Percentiles rank a stretch among this genome's conserved stretches.
phyloP scores from a whole-genome alignment of 2,113 vertebrate genomes.

The Pardalotus punctatus region DNA sequence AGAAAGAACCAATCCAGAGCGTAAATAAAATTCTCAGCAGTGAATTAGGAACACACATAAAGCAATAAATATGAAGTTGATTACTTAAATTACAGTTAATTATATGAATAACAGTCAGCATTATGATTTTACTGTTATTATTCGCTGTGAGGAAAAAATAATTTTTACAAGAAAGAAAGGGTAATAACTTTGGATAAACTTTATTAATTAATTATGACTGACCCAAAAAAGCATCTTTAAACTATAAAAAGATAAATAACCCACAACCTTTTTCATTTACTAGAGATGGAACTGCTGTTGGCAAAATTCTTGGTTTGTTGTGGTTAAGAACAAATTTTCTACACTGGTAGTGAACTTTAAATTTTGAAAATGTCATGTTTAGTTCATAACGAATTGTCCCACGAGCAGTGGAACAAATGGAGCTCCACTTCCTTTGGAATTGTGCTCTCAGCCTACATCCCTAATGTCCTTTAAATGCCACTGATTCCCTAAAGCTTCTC shows the following conservation, averaged over 20 bases:
- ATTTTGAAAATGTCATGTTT: background rate
- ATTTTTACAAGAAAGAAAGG: background rate
- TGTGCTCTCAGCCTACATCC: background rate
- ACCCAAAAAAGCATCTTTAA: background rate
- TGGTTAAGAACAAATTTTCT: background rate
- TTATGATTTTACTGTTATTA: background rate
- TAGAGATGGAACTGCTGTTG: background rate
- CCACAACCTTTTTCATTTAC: background rate
- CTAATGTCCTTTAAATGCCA: background rate
- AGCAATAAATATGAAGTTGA: background rate
- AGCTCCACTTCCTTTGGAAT: background rate
- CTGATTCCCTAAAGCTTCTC: background rate
- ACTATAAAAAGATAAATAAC: background rate
- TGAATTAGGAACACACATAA: background rate
- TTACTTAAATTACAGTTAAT: background rate
- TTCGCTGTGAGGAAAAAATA: background rate
- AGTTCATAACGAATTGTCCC: background rate
- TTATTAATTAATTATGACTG: background rate
- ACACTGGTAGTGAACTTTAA: background rate
- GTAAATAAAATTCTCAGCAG: background rate
- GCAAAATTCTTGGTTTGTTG: background rate
- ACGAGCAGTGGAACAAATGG: accelerated
- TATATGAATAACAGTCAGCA: background rate
- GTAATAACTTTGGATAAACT: background rate
- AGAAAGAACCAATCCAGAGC: background rate